Evolutionary conservation across 2,113 vertebrate genomes (phyloP).

Genomic region (Ctenomys sociabilis): DNA sequence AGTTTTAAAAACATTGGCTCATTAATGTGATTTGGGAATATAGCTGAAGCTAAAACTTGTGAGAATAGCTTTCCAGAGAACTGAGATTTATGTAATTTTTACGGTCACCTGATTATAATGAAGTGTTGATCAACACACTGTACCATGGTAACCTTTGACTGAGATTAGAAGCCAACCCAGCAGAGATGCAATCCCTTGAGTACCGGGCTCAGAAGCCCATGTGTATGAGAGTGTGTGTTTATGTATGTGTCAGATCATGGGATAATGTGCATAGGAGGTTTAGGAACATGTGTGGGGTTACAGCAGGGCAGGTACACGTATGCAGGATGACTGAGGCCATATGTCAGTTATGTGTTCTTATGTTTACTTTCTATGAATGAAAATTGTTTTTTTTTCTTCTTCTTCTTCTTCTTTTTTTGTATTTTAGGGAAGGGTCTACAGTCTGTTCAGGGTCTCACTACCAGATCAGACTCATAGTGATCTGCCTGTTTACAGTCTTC

Average conservation of each 20-base stretch:
- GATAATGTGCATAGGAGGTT: background rate
- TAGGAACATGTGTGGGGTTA: background rate
- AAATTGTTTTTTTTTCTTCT: background rate
- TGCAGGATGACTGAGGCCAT: background rate
- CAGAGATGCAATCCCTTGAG: background rate
- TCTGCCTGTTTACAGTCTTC: too few species aligned
- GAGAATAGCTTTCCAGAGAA: background rate
- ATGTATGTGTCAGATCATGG: background rate
- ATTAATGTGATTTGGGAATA: background rate
- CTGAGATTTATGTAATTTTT: constrained; percentile 37
- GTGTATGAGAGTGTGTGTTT: background rate
- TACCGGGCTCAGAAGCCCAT: background rate
- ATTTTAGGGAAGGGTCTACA: too few species aligned
- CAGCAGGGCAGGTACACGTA: background rate
- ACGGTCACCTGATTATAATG: background rate
- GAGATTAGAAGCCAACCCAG: background rate
- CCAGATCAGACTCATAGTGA: too few species aligned
- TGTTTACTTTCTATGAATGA: background rate
- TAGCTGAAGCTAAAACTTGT: background rate
- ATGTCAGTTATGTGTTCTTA: background rate
- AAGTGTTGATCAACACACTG: background rate
- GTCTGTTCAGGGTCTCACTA: too few species aligned
- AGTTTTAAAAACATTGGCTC: background rate
- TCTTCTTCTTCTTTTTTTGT: too few species aligned
- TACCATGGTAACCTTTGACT: background rate